These are phyloP conservation scores for Malthinus flaveolus DNA, from an alignment of 2,888 invertebrate species.

Conservation along the genomic window DNA sequence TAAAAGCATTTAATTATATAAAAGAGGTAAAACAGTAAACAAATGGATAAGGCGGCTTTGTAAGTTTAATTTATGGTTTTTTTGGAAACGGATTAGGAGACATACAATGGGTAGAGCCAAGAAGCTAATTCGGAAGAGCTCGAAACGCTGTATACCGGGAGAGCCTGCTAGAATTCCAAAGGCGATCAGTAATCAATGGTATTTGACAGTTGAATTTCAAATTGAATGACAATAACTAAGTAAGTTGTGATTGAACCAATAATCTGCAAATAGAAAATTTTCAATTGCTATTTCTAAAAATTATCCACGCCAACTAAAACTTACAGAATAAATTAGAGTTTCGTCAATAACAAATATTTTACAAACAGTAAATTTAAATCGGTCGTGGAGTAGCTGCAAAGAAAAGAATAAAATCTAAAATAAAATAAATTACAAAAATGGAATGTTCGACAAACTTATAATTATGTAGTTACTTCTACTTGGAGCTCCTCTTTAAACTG, in stretches of 20 bases:
- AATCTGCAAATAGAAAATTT: conserved; percentile 17
- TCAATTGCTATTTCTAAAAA: not conserved
- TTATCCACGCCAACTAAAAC: not conserved
- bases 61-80: no score
- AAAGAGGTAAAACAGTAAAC: no score
- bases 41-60: no score
- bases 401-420: conserved; percentile 18
- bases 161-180: no score
- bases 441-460: not conserved
- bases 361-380: conserved; percentile 18
- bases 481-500: conserved; percentile 8
- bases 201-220: conserved; percentile 10
- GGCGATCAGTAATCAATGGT: no score
- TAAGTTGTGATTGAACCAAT: conserved; percentile 18
- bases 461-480: conserved; percentile 5
- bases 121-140: no score
- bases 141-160: no score
- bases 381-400: conserved; percentile 18
- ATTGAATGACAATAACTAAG: conserved; percentile 28
- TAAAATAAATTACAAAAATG: not conserved
- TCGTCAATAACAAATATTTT: conserved; percentile 21
- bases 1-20: no score
- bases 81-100: no score
- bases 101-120: no score
- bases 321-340: conserved; percentile 12